Evolutionary conservation across 2,113 vertebrate species (phyloP), one percentile per base, ranked within the genome.

Genomic region (Deroptyus accipitrinus): DNA sequence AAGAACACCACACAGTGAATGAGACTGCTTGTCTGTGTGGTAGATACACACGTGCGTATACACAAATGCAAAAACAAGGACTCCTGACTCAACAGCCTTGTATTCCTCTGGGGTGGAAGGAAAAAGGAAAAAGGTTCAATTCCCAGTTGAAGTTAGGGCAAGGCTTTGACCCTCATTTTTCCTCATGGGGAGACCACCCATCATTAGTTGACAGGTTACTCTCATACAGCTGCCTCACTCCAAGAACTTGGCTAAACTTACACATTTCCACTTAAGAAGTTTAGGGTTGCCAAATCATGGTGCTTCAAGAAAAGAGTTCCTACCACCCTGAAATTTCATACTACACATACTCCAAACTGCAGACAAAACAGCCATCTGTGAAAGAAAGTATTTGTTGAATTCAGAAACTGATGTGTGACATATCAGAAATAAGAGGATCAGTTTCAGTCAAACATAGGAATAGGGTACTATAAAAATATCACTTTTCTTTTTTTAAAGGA

Each of bases 21-120:
- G 8, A 62, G n/a, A 63, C 19, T 39, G 31, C 10, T 24, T 44
- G 16, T 30, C 3, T 17, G 41, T 0, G 2, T 1, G 10, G 9
- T 4, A 82, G 12, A 6, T 49, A 62, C 8, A 46, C 31, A 19
- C 4, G 4, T 33, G 6, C 3, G 24, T 39, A 72, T 7, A 24
- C 2, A 61, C 4, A 51, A 11, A 18, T 19, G 44, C 10, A 41
- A 44, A 72, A 94, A 63, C 33, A 51, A 22, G 20, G 17, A 42
- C 7, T 55, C 63, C 44, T 25, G 22, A 67, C 14, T 63, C 61
- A 78, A 33, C 18, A 78, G n/a, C 31, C 14, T 46, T 46, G 3
- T 49, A 68, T 2, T 66, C 10, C 68, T 84, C 35, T 28, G 5
- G 30, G 9, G 16, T 81, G 13, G n/a, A 74, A 66, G 4, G 4